Base-by-base conservation (phyloP, 2,797 vertebrate genomes). In the Artibeus jamaicensis region DNA sequence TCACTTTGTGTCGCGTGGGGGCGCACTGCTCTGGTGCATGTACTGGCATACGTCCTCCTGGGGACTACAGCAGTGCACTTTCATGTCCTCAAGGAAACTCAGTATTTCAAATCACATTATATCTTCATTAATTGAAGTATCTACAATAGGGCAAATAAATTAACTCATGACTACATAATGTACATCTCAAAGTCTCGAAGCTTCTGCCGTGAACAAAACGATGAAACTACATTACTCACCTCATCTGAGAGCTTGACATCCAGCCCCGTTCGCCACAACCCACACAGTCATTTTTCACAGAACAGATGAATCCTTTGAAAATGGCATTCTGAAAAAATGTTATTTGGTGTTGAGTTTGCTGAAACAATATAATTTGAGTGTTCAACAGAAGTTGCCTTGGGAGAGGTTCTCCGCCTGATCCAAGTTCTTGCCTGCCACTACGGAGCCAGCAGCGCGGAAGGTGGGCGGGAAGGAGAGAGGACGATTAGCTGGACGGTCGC, bases 281-380 rank as follows among this genome's bases (percentile, higher is more conserved):
- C 78, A 89, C 34, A n/a, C 34, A 62, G 65, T 89, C 90, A 91
- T 98, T 97, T 97, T 96, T 96, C 86, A 95, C 83, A 32, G 44
- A 95, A 85, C 67, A 95, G 92, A 86, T 96, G 86, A 96, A 88
- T 62, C 59, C 82, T 92, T 94, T 55, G 83, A 95, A 96, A 97
- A 95, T 94, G 90, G n/a, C 95, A 94, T 95, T 97, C 97, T 97
- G 91, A 97, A 96, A 95, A 95, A 98, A 91, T 96, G 92, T 91
- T 95, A 85, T 97, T 97, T 94, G 57, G 22, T 67, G 83, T 95
- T 92, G 94, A 92, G 73, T 94, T 95, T 96, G 77, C 93, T 96
- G 71, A 96, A 97, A 96, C 89, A 95, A 94, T 96, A 46, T 94
- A 95, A 96, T 95, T 94, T 94, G 85, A 92, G 92, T 84, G 65